Percentiles rank a stretch among this genome's conserved stretches.
Conservation (phyloP, 2,888 invertebrate genomes). For the Leptinotarsa peninsularis region DNA sequence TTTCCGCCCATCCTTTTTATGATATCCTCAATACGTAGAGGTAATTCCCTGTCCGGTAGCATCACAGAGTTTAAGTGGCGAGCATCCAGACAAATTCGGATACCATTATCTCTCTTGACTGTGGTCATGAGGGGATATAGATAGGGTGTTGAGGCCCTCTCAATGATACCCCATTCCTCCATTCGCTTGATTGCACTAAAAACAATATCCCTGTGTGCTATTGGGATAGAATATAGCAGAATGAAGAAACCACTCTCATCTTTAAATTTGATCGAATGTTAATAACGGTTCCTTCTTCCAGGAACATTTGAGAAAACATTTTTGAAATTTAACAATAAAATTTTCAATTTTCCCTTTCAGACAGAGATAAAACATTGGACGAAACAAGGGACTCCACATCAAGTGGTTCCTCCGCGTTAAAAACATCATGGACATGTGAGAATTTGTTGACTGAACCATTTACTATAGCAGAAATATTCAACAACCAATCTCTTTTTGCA, state of each 20-base stretch:
- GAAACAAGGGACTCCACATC: constrained; percentile 4
- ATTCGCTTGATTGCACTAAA: background rate
- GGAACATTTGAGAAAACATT: background rate
- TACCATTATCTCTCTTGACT: background rate
- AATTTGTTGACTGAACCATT: background rate
- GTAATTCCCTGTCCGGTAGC: background rate
- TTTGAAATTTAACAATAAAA: background rate
- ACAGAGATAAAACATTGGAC: background rate
- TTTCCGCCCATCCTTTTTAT: background rate
- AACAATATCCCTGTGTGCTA: background rate
- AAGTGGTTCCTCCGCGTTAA: background rate
- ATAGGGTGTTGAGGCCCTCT: background rate
- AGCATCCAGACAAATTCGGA: constrained; percentile 2
- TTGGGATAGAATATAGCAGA: background rate
- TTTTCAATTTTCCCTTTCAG: background rate
- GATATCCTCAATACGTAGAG: background rate
- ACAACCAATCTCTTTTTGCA: background rate
- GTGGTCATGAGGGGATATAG: background rate
- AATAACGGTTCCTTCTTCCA: background rate
- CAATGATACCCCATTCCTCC: constrained; percentile 3
- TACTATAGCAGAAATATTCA: background rate
- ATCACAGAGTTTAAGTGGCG: background rate
- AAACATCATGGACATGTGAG: background rate
- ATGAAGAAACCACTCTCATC: background rate
- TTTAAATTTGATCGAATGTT: background rate